Evolutionary conservation across 2,113 vertebrate genomes (phyloP).

Genomic region (Podiceps cristatus): DNA sequence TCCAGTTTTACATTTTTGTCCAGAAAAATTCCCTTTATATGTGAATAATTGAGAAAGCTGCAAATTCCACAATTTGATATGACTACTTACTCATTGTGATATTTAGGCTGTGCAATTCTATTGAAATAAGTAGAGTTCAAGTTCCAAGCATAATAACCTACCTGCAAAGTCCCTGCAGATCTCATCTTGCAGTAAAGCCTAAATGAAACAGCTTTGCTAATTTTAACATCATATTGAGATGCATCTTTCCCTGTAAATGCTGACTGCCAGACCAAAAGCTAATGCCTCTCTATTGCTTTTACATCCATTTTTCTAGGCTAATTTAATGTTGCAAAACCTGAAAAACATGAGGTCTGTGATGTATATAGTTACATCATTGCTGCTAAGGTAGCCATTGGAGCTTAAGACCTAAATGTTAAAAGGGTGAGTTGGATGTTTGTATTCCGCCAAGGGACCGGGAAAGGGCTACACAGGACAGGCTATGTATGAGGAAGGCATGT

Average conservation of each 20-base stretch:
- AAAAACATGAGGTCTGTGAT: not conserved
- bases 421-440: not conserved
- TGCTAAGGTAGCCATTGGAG: not conserved
- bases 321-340: not conserved
- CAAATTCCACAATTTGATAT: not conserved
- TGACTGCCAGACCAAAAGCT: not conserved
- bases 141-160: not conserved
- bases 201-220: not conserved
- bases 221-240: not conserved
- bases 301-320: not conserved
- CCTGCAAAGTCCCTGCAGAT: not conserved
- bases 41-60: not conserved
- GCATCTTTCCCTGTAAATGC: not conserved
- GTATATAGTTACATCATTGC: not conserved
- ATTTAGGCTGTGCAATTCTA: not conserved
- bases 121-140: not conserved
- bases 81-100: not conserved
- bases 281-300: not conserved
- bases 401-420: not conserved
- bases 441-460: not conserved
- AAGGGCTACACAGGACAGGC: fast-evolving
- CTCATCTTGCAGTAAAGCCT: not conserved
- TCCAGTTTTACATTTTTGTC: not conserved
- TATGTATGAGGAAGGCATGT: not conserved
- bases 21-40: not conserved